Percentiles rank a stretch among this genome's conserved stretches.
These are phyloP conservation scores for Helicoverpa assulta DNA, from an alignment of 2,888 invertebrate genomes.

Conservation along the genomic window DNA sequence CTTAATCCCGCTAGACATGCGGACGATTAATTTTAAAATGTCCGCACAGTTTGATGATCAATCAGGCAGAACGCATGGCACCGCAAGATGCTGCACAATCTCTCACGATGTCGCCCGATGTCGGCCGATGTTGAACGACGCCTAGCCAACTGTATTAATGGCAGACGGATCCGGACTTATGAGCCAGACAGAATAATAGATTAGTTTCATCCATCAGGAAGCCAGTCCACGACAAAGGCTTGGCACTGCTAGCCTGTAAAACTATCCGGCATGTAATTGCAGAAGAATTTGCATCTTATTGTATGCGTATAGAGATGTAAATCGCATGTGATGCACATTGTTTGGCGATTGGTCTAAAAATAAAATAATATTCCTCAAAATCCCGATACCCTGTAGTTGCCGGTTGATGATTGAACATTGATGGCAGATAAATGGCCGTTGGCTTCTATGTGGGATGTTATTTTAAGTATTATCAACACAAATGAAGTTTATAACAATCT, in stretches of 20 bases:
- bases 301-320: slow-evolving; percentile 29
- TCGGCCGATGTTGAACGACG: slow-evolving; percentile 25
- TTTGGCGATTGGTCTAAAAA: slow-evolving; percentile 36
- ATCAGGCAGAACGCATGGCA: slow-evolving; percentile 44
- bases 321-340: slow-evolving; percentile 17
- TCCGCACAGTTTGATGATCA: slow-evolving; percentile 49
- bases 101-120: slow-evolving; percentile 25
- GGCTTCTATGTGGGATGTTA: too few species aligned
- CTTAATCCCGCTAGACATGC: slow-evolving; percentile 42
- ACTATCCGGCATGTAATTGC: slow-evolving; percentile 37
- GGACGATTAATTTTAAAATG: slow-evolving; percentile 58
- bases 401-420: too few species aligned
- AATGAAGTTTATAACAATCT: too few species aligned
- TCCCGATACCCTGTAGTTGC: neutral
- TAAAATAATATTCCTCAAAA: slow-evolving; percentile 11
- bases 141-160: slow-evolving; percentile 67
- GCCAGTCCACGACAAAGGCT: slow-evolving; percentile 65
- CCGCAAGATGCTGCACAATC: slow-evolving; percentile 12
- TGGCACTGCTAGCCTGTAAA: slow-evolving; percentile 58
- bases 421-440: too few species aligned
- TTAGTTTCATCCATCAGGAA: slow-evolving; percentile 71
- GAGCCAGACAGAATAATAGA: slow-evolving; percentile 70
- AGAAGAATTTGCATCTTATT: slow-evolving; percentile 43
- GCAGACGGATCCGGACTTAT: slow-evolving; percentile 64
- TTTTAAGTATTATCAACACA: too few species aligned